Base-by-base conservation (phyloP, 2,888 invertebrate genomes). In the Zeuzera pyrina region DNA sequence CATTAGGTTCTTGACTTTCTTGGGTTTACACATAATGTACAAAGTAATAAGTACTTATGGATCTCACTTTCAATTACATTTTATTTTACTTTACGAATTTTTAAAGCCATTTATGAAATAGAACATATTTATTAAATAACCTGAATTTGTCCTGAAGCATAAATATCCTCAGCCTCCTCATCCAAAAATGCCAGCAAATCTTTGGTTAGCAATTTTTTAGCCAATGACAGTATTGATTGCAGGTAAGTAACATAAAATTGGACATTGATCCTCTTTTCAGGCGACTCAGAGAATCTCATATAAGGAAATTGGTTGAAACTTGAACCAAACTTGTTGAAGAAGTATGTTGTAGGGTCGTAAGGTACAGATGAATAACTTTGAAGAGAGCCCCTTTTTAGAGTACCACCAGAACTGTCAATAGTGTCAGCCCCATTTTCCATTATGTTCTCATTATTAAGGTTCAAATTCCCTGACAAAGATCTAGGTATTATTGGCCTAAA, bases 241-340 rank as follows among this genome's bases (percentile, higher is more conserved):
- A 95, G 71, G 65, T 95, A 93, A 33, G 89, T 88, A 31, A 94
- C 89, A 8, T 89, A 87, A 53, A 93, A 92, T 46, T 89, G 87
- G 36, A 91, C 79, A 31, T 78, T 85, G n/a, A 76, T 71, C 47
- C 87, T 85, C 57, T 89, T 90, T 38, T 90, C 90, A 0, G 89
- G 88, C 1, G 88, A 88, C 46, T 93, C 92, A 1, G 89, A 88
- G 41, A 91, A 89, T 42, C 91, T 85, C 88, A 93, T 89, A 43
- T 93, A 91, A 0, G 93, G 92, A 52, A 93, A 93, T 65, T 94
- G 94, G 69, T 94, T 93, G 60, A 97, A 97, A 65, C 94, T 94
- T 0, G 97, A 95, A 5, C 97, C 97, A 58, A 94, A 94, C 54
- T 94, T 93, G 35, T 92, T 89, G 57, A 97, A 97, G 71, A 95